Conservation (phyloP, 2,797 vertebrate genomes). For the Typhlichthys subterraneus region DNA sequence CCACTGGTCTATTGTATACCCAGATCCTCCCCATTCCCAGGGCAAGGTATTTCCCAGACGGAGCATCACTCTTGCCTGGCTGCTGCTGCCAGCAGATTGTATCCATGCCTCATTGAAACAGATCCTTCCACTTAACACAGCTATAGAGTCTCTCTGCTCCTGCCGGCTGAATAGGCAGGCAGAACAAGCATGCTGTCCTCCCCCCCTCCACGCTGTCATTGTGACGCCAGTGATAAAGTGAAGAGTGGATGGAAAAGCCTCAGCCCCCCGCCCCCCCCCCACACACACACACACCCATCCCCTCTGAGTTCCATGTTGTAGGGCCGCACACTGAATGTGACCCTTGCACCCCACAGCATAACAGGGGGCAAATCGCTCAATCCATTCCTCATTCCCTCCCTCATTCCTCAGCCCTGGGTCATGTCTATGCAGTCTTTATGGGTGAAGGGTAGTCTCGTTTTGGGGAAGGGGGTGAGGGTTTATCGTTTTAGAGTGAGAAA, state of each 20-base stretch:
- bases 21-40: conserved; percentile 25
- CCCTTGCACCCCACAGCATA: conserved; percentile 30
- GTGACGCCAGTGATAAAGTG: conserved; percentile 66
- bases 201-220: conserved; percentile 52
- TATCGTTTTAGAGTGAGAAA: conserved; percentile 42
- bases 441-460: conserved; percentile 25
- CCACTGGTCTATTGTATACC: neutral
- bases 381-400: conserved; percentile 43
- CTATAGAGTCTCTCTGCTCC: conserved; percentile 56
- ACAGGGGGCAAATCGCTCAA: conserved; percentile 64
- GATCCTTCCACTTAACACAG: conserved; percentile 66
- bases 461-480: conserved; percentile 23
- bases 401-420: conserved; percentile 18
- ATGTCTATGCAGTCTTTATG: neutral
- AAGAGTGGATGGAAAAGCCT: conserved; percentile 58
- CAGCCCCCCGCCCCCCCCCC: conserved; percentile 29
- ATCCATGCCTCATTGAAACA: conserved; percentile 47
- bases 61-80: conserved; percentile 47
- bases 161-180: conserved; percentile 60
- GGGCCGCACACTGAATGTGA: conserved; percentile 45
- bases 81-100: conserved; percentile 49
- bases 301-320: conserved; percentile 60
- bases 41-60: conserved; percentile 23
- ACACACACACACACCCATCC: conserved; percentile 32
- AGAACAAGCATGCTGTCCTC: conserved; percentile 69